A percentile compares a stretch with the other conserved stretches of the same genome.
These are phyloP conservation scores for Archilochus colubris DNA, from an alignment of 2,113 vertebrate species.

Conservation along the genomic window DNA sequence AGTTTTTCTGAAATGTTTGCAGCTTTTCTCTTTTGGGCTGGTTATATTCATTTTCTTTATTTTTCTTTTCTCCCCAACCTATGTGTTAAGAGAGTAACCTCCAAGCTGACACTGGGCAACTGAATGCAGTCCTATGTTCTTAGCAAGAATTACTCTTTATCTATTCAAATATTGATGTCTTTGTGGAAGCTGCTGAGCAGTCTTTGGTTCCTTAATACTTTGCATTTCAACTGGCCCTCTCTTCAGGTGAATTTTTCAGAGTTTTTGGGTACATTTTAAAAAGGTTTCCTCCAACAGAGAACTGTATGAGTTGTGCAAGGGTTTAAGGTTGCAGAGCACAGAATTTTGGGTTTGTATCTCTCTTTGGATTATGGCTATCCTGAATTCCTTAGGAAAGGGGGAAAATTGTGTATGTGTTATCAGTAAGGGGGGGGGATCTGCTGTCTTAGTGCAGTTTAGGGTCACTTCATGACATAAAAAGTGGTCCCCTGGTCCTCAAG, in stretches of 20 bases:
- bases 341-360: neutral
- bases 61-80: neutral
- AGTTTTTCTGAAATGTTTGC: neutral
- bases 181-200: neutral
- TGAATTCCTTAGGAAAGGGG: neutral
- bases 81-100: neutral
- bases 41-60: neutral
- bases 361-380: neutral
- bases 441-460: fast-evolving
- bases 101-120: conserved; percentile 3
- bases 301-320: neutral
- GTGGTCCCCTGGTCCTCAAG: neutral
- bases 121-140: too few species aligned
- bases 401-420: too few species aligned
- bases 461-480: too few species aligned
- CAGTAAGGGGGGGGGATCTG: too few species aligned
- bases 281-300: neutral
- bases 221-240: neutral
- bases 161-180: conserved; percentile 29
- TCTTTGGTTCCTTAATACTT: neutral
- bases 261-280: neutral
- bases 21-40: neutral
- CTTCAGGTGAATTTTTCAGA: neutral
- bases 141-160: neutral
- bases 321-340: neutral